A percentile compares a stretch with the other conserved stretches of the same genome.
phyloP scores from a whole-genome alignment of 2,888 invertebrate genomes.

The Habrosyne pyritoides region DNA sequence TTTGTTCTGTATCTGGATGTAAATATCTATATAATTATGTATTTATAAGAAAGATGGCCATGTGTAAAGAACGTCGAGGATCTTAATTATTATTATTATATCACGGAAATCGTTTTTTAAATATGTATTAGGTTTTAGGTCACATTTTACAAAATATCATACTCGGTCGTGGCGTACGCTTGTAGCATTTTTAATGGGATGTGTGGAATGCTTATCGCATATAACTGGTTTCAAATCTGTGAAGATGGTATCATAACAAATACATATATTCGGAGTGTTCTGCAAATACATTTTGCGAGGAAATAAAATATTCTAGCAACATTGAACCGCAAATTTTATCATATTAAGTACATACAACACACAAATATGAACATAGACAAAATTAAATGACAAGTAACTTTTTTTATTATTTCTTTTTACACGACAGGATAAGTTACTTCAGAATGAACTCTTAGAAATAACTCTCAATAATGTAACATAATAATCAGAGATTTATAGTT shows the following conservation, averaged over 20 bases:
- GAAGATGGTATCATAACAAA: background rate
- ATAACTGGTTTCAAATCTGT: background rate
- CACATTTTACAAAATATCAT: background rate
- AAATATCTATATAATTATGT: too few species aligned
- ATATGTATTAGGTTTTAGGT: too few species aligned
- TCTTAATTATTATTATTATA: too few species aligned
- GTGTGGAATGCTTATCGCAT: background rate
- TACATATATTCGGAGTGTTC: background rate
- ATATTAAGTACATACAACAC: background rate
- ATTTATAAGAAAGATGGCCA: too few species aligned
- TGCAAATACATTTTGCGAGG: background rate
- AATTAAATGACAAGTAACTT: background rate
- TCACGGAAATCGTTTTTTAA: too few species aligned
- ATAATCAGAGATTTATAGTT: background rate
- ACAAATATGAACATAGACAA: background rate
- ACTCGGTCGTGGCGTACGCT: too few species aligned
- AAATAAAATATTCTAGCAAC: background rate
- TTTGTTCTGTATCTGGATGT: too few species aligned
- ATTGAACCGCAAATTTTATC: background rate
- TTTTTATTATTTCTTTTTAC: too few species aligned
- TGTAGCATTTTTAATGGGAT: background rate
- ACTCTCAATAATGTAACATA: too few species aligned
- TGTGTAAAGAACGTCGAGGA: too few species aligned
- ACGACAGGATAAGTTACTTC: too few species aligned
- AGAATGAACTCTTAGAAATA: background rate